phyloP scores from a whole-genome alignment of 1,140 invertebrate species.

The Centruroides vittatus region DNA sequence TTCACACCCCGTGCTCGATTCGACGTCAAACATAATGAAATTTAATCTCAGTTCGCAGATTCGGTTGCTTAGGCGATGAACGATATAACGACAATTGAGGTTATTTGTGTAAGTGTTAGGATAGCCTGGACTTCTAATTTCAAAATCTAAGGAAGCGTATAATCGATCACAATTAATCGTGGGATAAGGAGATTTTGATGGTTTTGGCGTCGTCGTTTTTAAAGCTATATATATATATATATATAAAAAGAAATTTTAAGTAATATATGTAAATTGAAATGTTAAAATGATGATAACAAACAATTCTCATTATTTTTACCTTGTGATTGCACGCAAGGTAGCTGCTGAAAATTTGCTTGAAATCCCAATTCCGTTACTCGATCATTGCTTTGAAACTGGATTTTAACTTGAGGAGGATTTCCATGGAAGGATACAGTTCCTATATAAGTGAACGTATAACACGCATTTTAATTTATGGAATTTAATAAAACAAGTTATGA shows the following conservation, averaged over 20 bases:
- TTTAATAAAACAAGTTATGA: not conserved
- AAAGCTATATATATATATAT: too few species aligned
- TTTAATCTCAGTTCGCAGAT: constrained; percentile 20
- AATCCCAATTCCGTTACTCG: constrained; percentile 16
- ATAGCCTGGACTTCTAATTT: constrained; percentile 18
- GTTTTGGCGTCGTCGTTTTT: too few species aligned
- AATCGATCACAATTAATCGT: constrained; percentile 15
- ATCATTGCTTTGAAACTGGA: constrained; percentile 16
- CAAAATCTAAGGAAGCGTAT: constrained; percentile 14
- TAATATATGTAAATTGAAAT: too few species aligned
- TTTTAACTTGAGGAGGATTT: constrained; percentile 10
- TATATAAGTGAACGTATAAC: not conserved
- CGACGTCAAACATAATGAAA: constrained; percentile 21
- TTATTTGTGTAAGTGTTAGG: constrained; percentile 18
- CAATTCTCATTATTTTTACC: not conserved
- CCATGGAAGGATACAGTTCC: constrained; percentile 18
- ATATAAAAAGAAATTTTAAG: not conserved
- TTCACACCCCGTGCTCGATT: constrained; percentile 18
- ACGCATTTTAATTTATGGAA: not conserved
- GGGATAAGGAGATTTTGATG: too few species aligned
- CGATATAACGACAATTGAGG: constrained; percentile 12
- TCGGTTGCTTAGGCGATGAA: constrained; percentile 6
- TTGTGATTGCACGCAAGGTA: constrained; percentile 4
- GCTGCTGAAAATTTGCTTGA: constrained; percentile 9
- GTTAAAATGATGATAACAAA: too few species aligned